Conservation (phyloP, 2,888 invertebrate genomes). For the Caenorhabditis macrosperma region DNA sequence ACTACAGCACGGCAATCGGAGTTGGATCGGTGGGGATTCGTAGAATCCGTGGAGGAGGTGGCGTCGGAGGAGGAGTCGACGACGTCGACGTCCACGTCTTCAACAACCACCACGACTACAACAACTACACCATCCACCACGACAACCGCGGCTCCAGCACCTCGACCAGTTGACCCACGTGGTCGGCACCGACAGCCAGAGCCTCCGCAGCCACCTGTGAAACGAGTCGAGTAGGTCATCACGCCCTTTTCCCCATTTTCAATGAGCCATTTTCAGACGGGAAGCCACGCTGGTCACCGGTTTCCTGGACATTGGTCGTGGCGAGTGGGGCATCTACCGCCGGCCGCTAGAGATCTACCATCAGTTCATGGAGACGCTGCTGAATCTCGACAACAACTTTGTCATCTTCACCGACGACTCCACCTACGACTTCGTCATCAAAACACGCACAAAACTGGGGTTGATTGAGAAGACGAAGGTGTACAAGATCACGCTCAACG, state of each 20-base stretch:
- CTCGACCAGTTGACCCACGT: too few relatives aligned
- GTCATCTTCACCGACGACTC: constrained; percentile 74
- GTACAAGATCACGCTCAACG: constrained; percentile 61
- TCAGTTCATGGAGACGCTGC: constrained; percentile 75
- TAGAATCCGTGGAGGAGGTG: constrained; percentile 26
- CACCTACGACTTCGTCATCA: constrained; percentile 71
- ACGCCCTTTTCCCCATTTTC: background rate
- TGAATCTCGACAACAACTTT: constrained; percentile 67
- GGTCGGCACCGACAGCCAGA: constrained; percentile 42
- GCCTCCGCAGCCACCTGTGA: constrained; percentile 14
- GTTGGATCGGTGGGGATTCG: constrained; percentile 36
- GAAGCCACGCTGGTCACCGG: constrained; percentile 79
- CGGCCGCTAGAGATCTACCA: constrained; percentile 79
- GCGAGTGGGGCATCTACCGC: constrained; percentile 79
- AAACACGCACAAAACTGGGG: constrained; percentile 62
- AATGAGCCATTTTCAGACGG: constrained; percentile 40
- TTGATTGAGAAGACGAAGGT: constrained; percentile 64
- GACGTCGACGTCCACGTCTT: constrained; percentile 3
- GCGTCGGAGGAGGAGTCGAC: constrained; percentile 28
- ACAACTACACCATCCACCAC: constrained; percentile 8
- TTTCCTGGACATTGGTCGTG: constrained; percentile 80
- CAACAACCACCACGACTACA: constrained; percentile 26
- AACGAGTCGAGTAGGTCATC: constrained; percentile 39
- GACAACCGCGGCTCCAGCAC: background rate
- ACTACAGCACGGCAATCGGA: constrained; percentile 46